Percentiles rank a stretch among this genome's conserved stretches.
Conservation (phyloP, 2,113 vertebrate species). For the Lepisosteus osseus region DNA sequence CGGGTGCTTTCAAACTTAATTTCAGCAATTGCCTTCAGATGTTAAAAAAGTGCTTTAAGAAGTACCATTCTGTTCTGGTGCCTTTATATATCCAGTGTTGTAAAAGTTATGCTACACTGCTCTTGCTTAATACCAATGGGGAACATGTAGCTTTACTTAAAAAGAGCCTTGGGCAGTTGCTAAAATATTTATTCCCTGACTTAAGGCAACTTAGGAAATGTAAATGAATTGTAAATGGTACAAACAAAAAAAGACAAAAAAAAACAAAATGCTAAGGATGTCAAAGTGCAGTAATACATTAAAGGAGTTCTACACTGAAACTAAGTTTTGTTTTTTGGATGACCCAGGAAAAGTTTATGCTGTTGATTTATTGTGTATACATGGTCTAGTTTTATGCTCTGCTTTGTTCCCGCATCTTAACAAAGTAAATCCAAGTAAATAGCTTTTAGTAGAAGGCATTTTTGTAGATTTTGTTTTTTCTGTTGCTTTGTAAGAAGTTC, state of each 20-base stretch:
- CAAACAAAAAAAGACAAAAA: too few relatives aligned
- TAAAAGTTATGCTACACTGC: not conserved
- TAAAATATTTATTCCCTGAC: not conserved
- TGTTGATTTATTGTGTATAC: too few relatives aligned
- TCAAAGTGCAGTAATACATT: too few relatives aligned
- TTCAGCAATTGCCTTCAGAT: too few relatives aligned
- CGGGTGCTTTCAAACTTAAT: not conserved
- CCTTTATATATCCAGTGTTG: not conserved
- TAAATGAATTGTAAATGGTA: too few relatives aligned
- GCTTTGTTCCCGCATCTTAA: too few relatives aligned
- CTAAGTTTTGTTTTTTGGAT: too few relatives aligned
- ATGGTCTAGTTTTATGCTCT: too few relatives aligned
- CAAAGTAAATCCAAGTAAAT: not conserved
- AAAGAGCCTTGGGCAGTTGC: not conserved
- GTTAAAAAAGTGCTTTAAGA: too few relatives aligned
- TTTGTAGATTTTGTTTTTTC: constrained; percentile 18
- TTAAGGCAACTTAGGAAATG: not conserved
- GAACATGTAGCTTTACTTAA: not conserved
- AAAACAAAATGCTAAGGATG: too few relatives aligned
- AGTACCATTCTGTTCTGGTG: not conserved
- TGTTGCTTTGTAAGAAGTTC: not conserved
- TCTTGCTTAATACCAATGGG: not conserved
- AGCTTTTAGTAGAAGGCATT: not conserved
- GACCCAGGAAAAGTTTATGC: too few relatives aligned
- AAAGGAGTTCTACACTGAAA: too few relatives aligned